phyloP scores from a whole-genome alignment of 2,888 invertebrate species.

The Hecatera dysodea region DNA sequence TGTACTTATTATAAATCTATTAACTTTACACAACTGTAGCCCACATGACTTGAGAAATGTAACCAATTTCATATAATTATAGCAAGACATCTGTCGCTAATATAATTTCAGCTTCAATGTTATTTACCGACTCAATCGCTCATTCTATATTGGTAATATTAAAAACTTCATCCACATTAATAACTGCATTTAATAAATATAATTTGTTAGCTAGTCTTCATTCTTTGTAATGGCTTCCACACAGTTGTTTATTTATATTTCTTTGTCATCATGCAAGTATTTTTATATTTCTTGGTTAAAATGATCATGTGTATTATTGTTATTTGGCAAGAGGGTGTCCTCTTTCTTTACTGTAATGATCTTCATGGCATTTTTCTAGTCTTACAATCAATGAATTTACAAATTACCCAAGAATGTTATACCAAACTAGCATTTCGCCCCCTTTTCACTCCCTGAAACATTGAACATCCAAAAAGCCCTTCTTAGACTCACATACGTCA shows the following conservation, averaged over 20 bases:
- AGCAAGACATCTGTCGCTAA: constrained; percentile 43
- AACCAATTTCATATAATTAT: constrained; percentile 38
- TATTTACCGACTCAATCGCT: constrained; percentile 15
- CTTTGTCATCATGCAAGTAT: not conserved
- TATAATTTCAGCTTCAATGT: constrained; percentile 29
- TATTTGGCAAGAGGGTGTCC: no score
- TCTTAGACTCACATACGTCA: no score
- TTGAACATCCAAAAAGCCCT: no score
- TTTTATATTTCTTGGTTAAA: not conserved
- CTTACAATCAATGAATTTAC: no score
- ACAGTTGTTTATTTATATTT: not conserved
- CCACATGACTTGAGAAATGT: constrained; percentile 12
- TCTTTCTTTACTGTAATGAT: no score
- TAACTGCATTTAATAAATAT: constrained; percentile 7
- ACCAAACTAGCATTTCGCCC: no score
- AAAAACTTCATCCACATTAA: constrained; percentile 6
- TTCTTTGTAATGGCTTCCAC: not conserved
- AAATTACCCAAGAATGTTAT: no score
- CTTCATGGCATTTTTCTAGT: no score
- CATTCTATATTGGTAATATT: constrained; percentile 17
- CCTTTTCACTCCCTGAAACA: no score
- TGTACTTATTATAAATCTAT: not conserved
- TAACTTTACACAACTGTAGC: not conserved
- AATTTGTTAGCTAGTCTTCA: not conserved
- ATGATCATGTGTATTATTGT: no score